A percentile compares a stretch with the other conserved stretches of the same genome.
Evolutionary conservation across 2,113 vertebrate genomes (phyloP).

Genomic region (Cyanoliseus patagonus): DNA sequence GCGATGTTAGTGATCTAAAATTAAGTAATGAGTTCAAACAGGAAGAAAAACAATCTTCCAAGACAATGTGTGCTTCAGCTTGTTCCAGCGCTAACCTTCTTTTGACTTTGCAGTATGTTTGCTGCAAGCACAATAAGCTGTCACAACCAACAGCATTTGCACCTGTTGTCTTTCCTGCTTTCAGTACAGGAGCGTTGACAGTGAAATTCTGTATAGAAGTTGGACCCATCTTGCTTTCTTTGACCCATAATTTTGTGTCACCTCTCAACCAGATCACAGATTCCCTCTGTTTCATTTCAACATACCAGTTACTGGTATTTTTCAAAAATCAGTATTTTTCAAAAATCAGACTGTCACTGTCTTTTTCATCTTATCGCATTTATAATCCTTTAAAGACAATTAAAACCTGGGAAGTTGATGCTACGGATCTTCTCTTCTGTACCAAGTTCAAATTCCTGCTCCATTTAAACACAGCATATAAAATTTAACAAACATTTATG

Average conservation of each 20-base stretch:
- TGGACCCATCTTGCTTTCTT: not conserved
- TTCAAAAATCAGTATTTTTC: not conserved
- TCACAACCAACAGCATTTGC: not conserved
- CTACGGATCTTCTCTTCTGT: not conserved
- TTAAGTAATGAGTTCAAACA: not conserved
- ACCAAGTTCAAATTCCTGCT: not conserved
- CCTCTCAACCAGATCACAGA: not conserved
- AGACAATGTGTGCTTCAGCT: not conserved
- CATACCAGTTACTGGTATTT: not conserved
- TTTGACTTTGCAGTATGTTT: not conserved
- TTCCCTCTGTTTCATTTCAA: not conserved
- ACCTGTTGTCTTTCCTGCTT: not conserved
- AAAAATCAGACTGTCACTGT: not conserved
- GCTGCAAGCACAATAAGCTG: not conserved
- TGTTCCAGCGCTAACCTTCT: not conserved
- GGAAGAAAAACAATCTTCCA: constrained; percentile 2
- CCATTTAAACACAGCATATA: not conserved
- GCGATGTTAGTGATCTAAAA: not conserved
- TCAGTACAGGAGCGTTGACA: not conserved
- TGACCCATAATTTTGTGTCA: not conserved
- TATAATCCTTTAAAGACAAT: not conserved
- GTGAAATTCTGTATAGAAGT: not conserved
- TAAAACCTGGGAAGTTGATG: not conserved
- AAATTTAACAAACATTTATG: not conserved
- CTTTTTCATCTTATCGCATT: fast-evolving